Base-by-base conservation (phyloP, 2,888 invertebrate species). In the Bhutanitis thaidina region DNA sequence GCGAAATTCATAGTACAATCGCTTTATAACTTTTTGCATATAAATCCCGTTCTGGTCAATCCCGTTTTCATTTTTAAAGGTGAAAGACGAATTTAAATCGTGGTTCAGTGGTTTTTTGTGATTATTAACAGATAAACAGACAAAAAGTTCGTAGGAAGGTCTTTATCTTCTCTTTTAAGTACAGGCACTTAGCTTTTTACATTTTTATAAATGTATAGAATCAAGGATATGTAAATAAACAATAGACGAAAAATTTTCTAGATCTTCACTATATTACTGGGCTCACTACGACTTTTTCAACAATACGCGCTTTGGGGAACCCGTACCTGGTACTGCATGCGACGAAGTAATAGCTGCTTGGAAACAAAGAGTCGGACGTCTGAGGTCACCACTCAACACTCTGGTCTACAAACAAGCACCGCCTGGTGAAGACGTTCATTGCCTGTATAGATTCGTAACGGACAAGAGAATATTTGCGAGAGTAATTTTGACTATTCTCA, bases 281-380 rank as follows among this genome's bases (percentile, higher is more conserved):
- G 97, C 97, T 0, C 97, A 97, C 73, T 97, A 97, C 70, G 97
- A 97, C 71, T 97, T 97, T 89, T 97, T 97, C 85, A 97, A 97
- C 77, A 96, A 96, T 67, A 96, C 96, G 0, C 93, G 94, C 45
- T 94, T 95, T 58, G 97, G 97, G 0, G 95, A 95, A 57, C 94
- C 95, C 0, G 94, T 97, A 0, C 91, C 92, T 0, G 94, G 93
- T 14, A 96, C 95, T 0, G 92, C 94, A 3, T 97, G 97, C 71
- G 97, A 97, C 67, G 96, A 97, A 73, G 93, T 95, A 1, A 96
- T 97, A 71, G 93, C 95, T 8, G 95, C 96, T 0, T 97, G 96
- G 96, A 94, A 93, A 64, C 92, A 93, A 53, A 90, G 93, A 7
- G 92, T 92, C 16, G 97, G 97, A 0, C 90, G 92, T 55, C 89